Conservation (phyloP, 2,888 invertebrate genomes). For the Ceramica pisi region DNA sequence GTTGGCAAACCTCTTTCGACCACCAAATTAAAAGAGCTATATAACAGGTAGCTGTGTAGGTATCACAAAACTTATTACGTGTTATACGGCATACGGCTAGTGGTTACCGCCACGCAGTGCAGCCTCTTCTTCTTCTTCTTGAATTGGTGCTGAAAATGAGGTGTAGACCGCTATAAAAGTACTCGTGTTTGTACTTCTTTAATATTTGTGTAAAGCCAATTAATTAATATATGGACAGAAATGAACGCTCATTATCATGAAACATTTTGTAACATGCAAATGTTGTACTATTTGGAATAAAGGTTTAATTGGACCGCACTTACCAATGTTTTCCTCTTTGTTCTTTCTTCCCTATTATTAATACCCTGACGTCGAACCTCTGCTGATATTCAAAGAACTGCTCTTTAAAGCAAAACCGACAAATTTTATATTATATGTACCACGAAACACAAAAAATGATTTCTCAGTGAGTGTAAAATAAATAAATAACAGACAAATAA, state of each 20-base stretch:
- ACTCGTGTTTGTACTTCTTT: constrained; percentile 20
- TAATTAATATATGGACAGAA: constrained; percentile 19
- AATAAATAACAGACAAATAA: constrained; percentile 41
- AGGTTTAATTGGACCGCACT: constrained; percentile 8
- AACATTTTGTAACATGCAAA: constrained; percentile 24
- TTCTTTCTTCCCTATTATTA: neutral
- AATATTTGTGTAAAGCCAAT: constrained; percentile 18
- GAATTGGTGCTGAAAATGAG: too few relatives aligned
- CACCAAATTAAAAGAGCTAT: constrained; percentile 67
- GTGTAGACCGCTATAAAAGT: too few relatives aligned
- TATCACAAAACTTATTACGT: constrained; percentile 54
- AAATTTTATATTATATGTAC: neutral
- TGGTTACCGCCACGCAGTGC: constrained; percentile 26
- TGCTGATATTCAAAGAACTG: neutral
- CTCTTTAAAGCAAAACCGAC: too few relatives aligned
- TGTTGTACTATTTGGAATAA: constrained; percentile 12
- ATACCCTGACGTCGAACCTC: neutral
- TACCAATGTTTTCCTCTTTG: constrained; percentile 6
- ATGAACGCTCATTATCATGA: constrained; percentile 9
- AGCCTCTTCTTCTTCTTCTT: constrained; percentile 1
- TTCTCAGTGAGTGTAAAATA: constrained; percentile 11
- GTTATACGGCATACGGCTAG: constrained; percentile 23
- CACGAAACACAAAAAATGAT: neutral
- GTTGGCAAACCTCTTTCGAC: constrained; percentile 68
- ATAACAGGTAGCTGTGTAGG: constrained; percentile 54